Evolutionary conservation across 2,113 vertebrate genomes (phyloP).

Genomic region (Furnarius figulus): DNA sequence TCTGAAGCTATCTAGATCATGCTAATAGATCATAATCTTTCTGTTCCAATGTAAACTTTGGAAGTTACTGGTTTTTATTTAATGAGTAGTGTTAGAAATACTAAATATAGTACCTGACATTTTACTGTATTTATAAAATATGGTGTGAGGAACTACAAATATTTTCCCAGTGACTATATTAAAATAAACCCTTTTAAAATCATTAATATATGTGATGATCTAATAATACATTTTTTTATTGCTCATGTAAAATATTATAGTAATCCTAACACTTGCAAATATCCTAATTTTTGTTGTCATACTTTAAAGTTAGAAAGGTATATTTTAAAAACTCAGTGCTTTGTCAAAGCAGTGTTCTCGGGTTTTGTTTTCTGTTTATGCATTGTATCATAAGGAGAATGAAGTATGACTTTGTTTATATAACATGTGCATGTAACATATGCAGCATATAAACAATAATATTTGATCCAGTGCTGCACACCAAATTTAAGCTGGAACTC

Average conservation of each 20-base stretch:
- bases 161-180: neutral
- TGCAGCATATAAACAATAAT: neutral
- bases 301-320: neutral
- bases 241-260: neutral
- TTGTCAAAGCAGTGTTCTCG: neutral
- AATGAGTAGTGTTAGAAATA: neutral
- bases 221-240: neutral
- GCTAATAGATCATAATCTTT: neutral
- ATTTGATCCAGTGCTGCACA: neutral
- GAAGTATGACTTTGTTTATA: neutral
- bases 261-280: neutral
- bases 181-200: neutral
- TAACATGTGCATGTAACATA: neutral
- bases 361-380: neutral
- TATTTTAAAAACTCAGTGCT: neutral
- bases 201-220: neutral
- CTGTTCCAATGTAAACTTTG: neutral
- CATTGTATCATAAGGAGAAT: neutral
- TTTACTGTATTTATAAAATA: neutral
- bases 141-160: neutral
- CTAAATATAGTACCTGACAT: neutral
- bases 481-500: neutral
- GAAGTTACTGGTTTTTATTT: neutral
- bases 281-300: neutral
- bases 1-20: neutral